Evolutionary conservation across 2,113 vertebrate species (phyloP).

Genomic region (Spilogale gracilis): DNA sequence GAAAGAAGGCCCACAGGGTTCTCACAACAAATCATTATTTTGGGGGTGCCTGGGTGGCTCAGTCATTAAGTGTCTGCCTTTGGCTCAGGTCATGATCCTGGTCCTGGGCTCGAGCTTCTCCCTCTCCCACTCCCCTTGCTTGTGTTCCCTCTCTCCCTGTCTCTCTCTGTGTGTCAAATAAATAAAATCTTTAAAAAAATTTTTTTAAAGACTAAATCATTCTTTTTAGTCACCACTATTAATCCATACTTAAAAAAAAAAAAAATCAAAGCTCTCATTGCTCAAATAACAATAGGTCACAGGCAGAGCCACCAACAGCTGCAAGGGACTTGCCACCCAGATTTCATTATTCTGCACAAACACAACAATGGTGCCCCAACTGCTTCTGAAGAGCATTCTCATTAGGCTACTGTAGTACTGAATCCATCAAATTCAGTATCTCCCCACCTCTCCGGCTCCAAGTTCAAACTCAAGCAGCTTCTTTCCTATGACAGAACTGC

Average conservation of each 20-base stretch:
- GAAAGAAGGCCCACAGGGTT: constrained; percentile 30
- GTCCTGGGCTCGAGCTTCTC: too few relatives aligned
- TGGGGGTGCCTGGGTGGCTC: not conserved
- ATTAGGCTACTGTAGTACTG: not conserved
- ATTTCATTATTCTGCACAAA: constrained; percentile 38
- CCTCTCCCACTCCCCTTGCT: too few relatives aligned
- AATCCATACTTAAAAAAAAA: constrained; percentile 52
- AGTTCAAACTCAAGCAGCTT: constrained; percentile 12
- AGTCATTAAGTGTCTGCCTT: too few relatives aligned
- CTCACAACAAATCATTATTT: constrained; percentile 62
- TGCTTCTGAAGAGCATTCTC: not conserved
- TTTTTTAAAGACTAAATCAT: not conserved
- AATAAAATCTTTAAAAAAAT: too few relatives aligned
- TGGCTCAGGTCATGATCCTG: too few relatives aligned
- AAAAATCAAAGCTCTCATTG: constrained; percentile 46
- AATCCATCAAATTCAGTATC: not conserved
- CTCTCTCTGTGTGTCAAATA: too few relatives aligned
- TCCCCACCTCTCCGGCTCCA: not conserved
- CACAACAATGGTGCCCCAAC: not conserved
- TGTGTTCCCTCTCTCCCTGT: too few relatives aligned
- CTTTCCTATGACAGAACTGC: not conserved
- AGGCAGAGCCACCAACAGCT: constrained; percentile 12
- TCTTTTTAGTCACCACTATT: constrained; percentile 58
- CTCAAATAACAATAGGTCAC: constrained; percentile 53
- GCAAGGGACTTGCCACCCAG: not conserved